These are phyloP conservation scores for Eustalomyia histrio DNA, from an alignment of 2,888 invertebrate genomes.

Conservation along the genomic window DNA sequence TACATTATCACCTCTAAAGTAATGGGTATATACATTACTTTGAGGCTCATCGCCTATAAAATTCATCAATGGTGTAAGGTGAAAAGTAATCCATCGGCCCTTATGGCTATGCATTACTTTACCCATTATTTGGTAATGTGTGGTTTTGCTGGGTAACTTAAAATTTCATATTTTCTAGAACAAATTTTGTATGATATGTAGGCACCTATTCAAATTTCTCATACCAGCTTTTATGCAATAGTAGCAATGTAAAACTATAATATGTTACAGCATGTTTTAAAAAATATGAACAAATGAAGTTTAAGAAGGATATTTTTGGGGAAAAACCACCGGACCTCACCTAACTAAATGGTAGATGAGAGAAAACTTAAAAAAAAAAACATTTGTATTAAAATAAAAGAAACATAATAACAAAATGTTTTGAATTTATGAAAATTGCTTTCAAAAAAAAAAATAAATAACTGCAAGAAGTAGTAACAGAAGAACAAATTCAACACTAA, in stretches of 20 bases:
- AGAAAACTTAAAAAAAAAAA: conserved; percentile 54
- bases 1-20: too few species aligned
- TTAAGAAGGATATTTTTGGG: conserved; percentile 41
- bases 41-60: too few species aligned
- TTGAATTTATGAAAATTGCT: conserved; percentile 68
- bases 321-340: conserved; percentile 16
- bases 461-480: conserved; percentile 15
- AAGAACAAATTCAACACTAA: conserved; percentile 66
- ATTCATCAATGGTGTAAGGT: too few species aligned
- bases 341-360: conserved; percentile 33
- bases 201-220: conserved; percentile 26
- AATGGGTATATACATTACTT: too few species aligned
- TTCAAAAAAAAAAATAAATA: conserved; percentile 47
- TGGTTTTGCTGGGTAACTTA: too few species aligned
- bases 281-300: conserved; percentile 44
- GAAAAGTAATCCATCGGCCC: too few species aligned
- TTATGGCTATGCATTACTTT: too few species aligned
- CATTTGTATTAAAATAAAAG: conserved; percentile 29
- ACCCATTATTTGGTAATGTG: too few species aligned
- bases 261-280: conserved; percentile 54
- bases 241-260: conserved; percentile 3
- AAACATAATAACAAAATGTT: conserved; percentile 52
- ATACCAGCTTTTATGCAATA: too few species aligned
- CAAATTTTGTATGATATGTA: conserved; percentile 7
- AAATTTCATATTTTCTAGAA: conserved; percentile 26